Base-by-base conservation (phyloP, 2,888 invertebrate genomes). In the Melolontha melolontha region DNA sequence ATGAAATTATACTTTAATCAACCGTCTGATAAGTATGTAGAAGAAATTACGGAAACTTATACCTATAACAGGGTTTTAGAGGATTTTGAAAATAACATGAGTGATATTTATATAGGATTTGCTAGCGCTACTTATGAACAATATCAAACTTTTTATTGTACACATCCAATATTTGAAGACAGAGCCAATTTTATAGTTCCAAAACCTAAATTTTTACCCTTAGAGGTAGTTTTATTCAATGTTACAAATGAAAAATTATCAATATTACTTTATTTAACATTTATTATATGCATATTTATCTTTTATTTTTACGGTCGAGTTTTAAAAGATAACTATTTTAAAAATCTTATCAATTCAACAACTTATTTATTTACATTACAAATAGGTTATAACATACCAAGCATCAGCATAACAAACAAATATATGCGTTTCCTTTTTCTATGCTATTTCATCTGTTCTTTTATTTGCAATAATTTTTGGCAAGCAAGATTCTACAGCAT, bases 51-150 rank as follows among this genome's bases (percentile, higher is more conserved):
- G 5, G 41, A 64, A 41, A 54, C 63, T 5, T 39, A 64, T 39
- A 64, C 39, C 4, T 68, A 68, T 17, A 49, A 14, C 17, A 29
- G 16, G 2, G 40, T 68, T 7, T 12, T 64, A 6, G 64, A 68
- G 7, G 68, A 68, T 5, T 68, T 68, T 17, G 40, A 68, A 27
- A 47, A 40, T 1, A 52, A 63, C 12, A 41, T 47, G 29, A 64
- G 68, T 29, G 64, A 68, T 22, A 63, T 68, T 17, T 68, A 52
- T 22, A 49, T 68, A 8, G 68, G 68, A 16, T 49, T 68, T n/a
- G 63, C 68, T 7, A 11, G 55, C 2, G n/a, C 11, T 8, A 27
- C 68, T 10, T 64, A 55, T 22, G 64, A 68, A 12, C 29, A 17
- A 27, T 29, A 55, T 7, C 11, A 39, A 12, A n/a, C 41, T n/a